phyloP scores from a whole-genome alignment of 2,113 vertebrate species.

The Myiopsitta monachus region DNA sequence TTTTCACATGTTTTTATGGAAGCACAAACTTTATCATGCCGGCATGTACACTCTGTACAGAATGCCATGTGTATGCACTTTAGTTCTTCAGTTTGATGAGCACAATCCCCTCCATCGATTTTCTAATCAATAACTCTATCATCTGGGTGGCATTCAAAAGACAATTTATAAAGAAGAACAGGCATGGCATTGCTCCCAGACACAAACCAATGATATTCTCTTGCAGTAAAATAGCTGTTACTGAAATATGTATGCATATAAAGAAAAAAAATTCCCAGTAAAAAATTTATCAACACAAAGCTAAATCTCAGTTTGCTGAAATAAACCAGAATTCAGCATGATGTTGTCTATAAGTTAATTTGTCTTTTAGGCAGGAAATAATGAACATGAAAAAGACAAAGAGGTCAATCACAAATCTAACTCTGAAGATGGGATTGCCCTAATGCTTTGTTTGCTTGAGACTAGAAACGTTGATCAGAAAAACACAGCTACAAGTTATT shows the following conservation, averaged over 20 bases:
- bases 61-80: not conserved
- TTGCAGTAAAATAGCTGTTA: not conserved
- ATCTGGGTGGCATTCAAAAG: not conserved
- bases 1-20: not conserved
- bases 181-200: not conserved
- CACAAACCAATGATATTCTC: not conserved
- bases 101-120: not conserved
- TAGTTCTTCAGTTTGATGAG: not conserved
- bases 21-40: not conserved
- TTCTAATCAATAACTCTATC: not conserved
- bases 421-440: not conserved
- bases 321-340: not conserved
- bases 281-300: not conserved
- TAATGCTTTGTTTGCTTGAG: not conserved
- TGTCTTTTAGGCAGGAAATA: not conserved
- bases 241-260: not conserved
- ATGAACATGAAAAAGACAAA: not conserved
- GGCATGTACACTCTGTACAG: not conserved
- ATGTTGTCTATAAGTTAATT: not conserved
- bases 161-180: not conserved
- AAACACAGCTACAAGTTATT: not conserved
- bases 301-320: not conserved
- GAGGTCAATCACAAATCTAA: not conserved
- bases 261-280: not conserved
- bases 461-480: not conserved